Evolutionary conservation across 1,140 invertebrate genomes (phyloP).

Genomic region (Anoplolepis gracilipes): DNA sequence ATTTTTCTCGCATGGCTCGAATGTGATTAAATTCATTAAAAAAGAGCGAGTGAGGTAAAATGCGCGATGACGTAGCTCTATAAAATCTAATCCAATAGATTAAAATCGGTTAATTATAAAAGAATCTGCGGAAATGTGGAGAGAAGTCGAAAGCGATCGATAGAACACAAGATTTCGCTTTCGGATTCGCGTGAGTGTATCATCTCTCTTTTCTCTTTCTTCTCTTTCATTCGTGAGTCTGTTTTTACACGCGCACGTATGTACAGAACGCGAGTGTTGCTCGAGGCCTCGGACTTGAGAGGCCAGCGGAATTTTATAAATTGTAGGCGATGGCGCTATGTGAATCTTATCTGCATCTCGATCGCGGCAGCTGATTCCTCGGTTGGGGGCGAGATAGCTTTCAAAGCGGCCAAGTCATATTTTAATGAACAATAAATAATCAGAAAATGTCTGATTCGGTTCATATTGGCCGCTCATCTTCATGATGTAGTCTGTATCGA

Average conservation of each 20-base stretch:
- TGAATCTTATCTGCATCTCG: conserved; percentile 81
- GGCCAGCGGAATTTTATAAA: conserved; percentile 78
- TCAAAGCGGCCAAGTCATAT: conserved; percentile 68
- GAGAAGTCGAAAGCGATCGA: conserved; percentile 29
- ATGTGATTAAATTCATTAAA: neutral
- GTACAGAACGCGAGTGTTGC: conserved; percentile 21
- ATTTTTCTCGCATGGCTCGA: neutral
- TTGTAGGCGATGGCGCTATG: conserved; percentile 75
- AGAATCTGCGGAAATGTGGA: conserved; percentile 27
- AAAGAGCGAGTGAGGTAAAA: neutral
- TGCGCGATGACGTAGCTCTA: neutral
- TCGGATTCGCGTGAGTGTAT: conserved; percentile 14
- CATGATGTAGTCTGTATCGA: conserved; percentile 42
- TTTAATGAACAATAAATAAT: conserved; percentile 83
- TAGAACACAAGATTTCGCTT: conserved; percentile 50
- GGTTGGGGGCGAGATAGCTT: conserved; percentile 41
- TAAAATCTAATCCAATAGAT: conserved; percentile 1
- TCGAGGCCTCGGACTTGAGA: conserved; percentile 27
- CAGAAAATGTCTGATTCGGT: conserved; percentile 66
- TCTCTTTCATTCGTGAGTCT: neutral
- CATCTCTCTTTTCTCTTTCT: neutral
- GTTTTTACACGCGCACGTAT: neutral
- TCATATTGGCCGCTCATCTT: neutral
- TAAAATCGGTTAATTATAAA: neutral
- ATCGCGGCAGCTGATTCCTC: conserved; percentile 80